Conservation (phyloP, 2,888 invertebrate genomes). For the Seira ritae region DNA sequence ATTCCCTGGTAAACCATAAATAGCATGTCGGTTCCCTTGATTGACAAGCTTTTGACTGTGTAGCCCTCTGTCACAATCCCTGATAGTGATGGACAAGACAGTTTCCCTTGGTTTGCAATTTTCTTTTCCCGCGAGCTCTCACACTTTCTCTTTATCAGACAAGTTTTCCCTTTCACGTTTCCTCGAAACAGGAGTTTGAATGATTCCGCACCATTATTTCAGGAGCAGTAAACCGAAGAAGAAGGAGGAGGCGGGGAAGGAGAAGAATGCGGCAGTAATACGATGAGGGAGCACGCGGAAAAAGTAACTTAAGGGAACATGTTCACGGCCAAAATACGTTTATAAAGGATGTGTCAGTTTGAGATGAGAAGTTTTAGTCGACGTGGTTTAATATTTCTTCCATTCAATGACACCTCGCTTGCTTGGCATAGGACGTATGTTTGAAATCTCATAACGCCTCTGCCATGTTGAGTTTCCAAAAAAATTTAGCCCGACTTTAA, state of each 20-base stretch:
- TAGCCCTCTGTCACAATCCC: constrained; percentile 19
- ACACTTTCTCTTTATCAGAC: constrained; percentile 9
- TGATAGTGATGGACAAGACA: constrained; percentile 52
- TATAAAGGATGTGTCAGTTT: background rate
- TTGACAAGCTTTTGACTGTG: constrained; percentile 26
- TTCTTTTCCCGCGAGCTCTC: constrained; percentile 9
- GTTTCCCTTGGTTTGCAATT: constrained; percentile 13
- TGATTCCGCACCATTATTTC: background rate
- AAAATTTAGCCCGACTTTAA: too few species aligned
- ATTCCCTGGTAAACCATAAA: constrained; percentile 13
- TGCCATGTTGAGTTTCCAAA: too few species aligned
- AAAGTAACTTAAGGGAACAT: background rate
- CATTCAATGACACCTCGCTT: too few species aligned
- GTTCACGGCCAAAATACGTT: background rate
- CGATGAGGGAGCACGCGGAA: background rate
- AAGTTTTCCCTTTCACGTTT: background rate
- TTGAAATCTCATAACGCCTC: too few species aligned
- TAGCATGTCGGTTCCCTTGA: constrained; percentile 32
- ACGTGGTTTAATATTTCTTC: too few species aligned
- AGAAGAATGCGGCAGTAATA: background rate
- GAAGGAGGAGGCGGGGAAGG: background rate
- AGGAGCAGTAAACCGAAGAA: background rate
- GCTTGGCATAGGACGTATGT: too few species aligned
- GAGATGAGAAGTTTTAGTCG: background rate
- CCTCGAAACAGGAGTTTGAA: too few species aligned